Evolutionary conservation across 1,140 invertebrate species (phyloP), one percentile per base, ranked within the genome.

Genomic region (Parasteatoda tepidariorum): DNA sequence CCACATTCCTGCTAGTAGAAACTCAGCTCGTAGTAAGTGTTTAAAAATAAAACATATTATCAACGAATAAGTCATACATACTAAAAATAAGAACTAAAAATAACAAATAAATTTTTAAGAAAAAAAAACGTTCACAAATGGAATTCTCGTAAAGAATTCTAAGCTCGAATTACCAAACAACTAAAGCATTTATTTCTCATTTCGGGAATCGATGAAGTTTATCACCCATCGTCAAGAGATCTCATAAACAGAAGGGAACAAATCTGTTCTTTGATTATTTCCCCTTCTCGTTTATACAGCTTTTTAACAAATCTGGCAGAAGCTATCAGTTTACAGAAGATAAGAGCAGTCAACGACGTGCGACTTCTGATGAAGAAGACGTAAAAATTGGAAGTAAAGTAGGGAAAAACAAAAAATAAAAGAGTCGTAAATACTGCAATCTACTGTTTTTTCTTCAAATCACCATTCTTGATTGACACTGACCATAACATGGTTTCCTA

Each of bases 381-480:
- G 38, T 9, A 4, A 48, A 68, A 68, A n/a, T n/a, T n/a, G n/a
- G n/a, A n/a, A n/a, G n/a, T n/a, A n/a, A n/a, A n/a, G n/a, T n/a
- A n/a, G n/a, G n/a, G n/a, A n/a, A n/a, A n/a, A n/a, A n/a, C n/a
- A n/a, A n/a, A n/a, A n/a, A n/a, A 24, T 41, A 11, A 22, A 5
- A 22, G 28, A 48, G 13, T 68, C 26, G 66, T 68, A 68, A 68
- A 68, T 68, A 68, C 38, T 41, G 9, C 66, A 38, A 38, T 48
- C 34, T 24, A 31, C 18, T 18, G 22, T 31, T 31, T n/a, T 38
- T 24, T 7, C 18, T 24, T 34, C 34, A 68, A 68, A 68, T 41
- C 26, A 34, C 66, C 15, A 34, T 41, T 48, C 38, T 22, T 68
- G 66, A 68, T 68, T 68, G 66, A 68, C 66, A 68, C 38, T 68